phyloP scores from a whole-genome alignment of 2,888 invertebrate species.

The Stenolophus ochropezus region DNA sequence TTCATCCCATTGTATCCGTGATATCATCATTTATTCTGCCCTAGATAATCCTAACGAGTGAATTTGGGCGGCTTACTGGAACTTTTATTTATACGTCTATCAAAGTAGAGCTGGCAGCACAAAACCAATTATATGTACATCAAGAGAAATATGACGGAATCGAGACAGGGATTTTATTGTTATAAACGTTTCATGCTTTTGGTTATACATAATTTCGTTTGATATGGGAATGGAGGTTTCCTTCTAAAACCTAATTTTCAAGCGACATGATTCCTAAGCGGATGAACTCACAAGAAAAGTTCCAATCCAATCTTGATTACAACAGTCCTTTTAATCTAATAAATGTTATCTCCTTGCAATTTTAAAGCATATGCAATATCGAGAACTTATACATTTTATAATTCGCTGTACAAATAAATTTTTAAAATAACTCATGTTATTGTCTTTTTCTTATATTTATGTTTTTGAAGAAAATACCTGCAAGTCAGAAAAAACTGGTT shows the following conservation, averaged over 20 bases:
- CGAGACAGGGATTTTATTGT: neutral
- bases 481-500: too few relatives aligned
- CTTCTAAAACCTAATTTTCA: neutral
- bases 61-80: neutral
- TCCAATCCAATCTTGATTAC: too few relatives aligned
- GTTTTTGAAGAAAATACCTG: too few relatives aligned
- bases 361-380: too few relatives aligned
- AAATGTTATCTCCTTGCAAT: too few relatives aligned
- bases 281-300: too few relatives aligned
- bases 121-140: neutral
- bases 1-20: neutral
- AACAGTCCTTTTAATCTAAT: too few relatives aligned
- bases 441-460: too few relatives aligned
- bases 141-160: neutral
- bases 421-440: too few relatives aligned
- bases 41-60: neutral
- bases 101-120: neutral
- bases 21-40: slow-evolving; percentile 12
- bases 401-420: too few relatives aligned
- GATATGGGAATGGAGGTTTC: neutral
- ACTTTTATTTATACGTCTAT: neutral
- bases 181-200: neutral
- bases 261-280: neutral
- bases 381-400: too few relatives aligned
- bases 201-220: neutral